Percentiles rank a stretch among this genome's conserved stretches.
Conservation (phyloP, 2,113 vertebrate genomes). For the Elgaria multicarinata region DNA sequence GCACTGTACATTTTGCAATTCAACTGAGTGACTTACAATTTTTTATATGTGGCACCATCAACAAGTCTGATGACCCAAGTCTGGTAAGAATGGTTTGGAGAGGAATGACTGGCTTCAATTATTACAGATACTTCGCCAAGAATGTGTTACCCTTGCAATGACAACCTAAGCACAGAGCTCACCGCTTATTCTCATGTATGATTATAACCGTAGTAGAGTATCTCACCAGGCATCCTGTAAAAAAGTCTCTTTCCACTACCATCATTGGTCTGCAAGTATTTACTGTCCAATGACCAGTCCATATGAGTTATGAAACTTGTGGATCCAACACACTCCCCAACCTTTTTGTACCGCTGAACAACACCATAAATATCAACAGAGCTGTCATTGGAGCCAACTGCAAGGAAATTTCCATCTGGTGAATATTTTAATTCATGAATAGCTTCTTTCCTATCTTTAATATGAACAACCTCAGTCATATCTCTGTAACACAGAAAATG, state of each 20-base stretch:
- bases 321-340: conserved; percentile 93
- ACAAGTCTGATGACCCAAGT: not conserved
- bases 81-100: not conserved
- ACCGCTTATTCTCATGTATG: conserved; percentile 6
- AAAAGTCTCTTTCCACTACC: conserved; percentile 91
- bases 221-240: conserved; percentile 96
- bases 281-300: conserved; percentile 98
- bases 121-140: not conserved
- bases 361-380: conserved; percentile 95
- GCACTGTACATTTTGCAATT: not conserved
- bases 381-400: conserved; percentile 96
- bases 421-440: conserved; percentile 99
- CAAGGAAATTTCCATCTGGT: conserved; percentile 92
- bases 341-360: conserved; percentile 94
- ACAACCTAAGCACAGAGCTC: not conserved
- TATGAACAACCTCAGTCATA: conserved; percentile 99
- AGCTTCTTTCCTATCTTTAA: conserved; percentile 98
- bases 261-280: conserved; percentile 95
- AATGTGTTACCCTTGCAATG: not conserved
- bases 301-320: conserved; percentile 96
- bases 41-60: not conserved
- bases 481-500: conserved; percentile 83
- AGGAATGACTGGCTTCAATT: not conserved
- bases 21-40: not conserved
- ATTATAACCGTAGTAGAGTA: conserved; percentile 42